These are phyloP conservation scores for Tromatobia lineatoria DNA, from an alignment of 2,888 invertebrate genomes.

Conservation along the genomic window DNA sequence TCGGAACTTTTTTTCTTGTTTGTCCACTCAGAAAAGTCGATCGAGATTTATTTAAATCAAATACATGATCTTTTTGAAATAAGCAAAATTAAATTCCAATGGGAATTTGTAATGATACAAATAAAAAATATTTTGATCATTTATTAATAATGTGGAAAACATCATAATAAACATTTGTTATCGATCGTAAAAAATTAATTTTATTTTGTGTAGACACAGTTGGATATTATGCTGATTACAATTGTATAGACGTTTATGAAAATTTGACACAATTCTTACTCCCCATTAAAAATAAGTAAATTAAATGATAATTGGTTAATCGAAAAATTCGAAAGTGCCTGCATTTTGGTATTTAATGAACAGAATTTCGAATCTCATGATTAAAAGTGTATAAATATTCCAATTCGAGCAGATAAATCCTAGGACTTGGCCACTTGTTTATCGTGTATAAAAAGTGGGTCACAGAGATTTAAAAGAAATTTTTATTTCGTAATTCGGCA, in stretches of 20 bases:
- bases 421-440: not conserved
- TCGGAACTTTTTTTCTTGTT: not conserved
- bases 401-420: not conserved
- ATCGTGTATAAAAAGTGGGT: slow-evolving; percentile 3
- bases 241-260: too few relatives aligned
- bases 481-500: slow-evolving; percentile 11
- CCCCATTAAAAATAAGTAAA: not conserved
- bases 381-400: not conserved
- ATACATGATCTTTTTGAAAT: not conserved
- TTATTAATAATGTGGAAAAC: too few relatives aligned
- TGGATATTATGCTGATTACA: too few relatives aligned
- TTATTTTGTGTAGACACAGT: too few relatives aligned
- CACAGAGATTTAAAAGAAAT: slow-evolving; percentile 13
- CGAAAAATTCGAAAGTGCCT: not conserved
- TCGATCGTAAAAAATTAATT: too few relatives aligned
- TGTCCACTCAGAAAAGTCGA: not conserved
- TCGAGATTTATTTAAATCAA: not conserved
- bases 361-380: not conserved
- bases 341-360: not conserved
- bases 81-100: not conserved
- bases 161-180: too few relatives aligned
- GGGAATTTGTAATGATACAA: too few relatives aligned
- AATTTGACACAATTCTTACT: too few relatives aligned
- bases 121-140: too few relatives aligned
- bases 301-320: not conserved